Percentiles rank a stretch among this genome's conserved stretches.
phyloP scores from a whole-genome alignment of 1,140 invertebrate species.

The Diabrotica virgifera region DNA sequence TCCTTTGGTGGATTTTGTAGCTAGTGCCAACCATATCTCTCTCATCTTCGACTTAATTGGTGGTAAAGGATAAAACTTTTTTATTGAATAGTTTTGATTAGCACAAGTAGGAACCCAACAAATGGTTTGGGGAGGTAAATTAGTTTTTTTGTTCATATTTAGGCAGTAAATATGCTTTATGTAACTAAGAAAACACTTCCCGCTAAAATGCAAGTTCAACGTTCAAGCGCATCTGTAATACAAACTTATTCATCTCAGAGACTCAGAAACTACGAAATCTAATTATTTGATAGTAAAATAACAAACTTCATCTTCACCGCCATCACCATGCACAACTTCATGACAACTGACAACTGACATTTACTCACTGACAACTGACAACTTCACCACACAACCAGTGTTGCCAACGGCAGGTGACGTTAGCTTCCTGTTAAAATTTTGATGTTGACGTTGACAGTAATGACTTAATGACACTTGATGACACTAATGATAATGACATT shows the following conservation, averaged over 20 bases:
- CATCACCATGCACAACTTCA: too few species aligned
- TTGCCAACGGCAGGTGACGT: too few species aligned
- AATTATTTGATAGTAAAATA: neutral
- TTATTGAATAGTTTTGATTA: neutral
- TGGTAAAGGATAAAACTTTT: neutral
- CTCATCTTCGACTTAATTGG: neutral
- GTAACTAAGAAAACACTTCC: neutral
- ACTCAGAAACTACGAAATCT: neutral
- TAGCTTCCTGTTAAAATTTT: too few species aligned
- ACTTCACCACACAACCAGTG: too few species aligned
- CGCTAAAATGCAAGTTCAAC: neutral
- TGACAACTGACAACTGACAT: too few species aligned
- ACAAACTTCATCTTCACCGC: neutral
- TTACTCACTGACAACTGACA: too few species aligned
- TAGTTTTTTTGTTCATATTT: neutral
- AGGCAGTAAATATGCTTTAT: neutral
- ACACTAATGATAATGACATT: too few species aligned
- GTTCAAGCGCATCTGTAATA: neutral
- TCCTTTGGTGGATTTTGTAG: slow-evolving; percentile 4
- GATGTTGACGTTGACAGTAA: too few species aligned
- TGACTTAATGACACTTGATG: too few species aligned
- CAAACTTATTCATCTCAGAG: neutral
- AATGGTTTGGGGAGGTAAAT: neutral
- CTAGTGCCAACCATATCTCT: slow-evolving; percentile 6
- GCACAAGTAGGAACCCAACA: slow-evolving; percentile 13